These are phyloP conservation scores for Himalopsyche phryganea DNA, from an alignment of 1,140 invertebrate species.

Conservation along the genomic window DNA sequence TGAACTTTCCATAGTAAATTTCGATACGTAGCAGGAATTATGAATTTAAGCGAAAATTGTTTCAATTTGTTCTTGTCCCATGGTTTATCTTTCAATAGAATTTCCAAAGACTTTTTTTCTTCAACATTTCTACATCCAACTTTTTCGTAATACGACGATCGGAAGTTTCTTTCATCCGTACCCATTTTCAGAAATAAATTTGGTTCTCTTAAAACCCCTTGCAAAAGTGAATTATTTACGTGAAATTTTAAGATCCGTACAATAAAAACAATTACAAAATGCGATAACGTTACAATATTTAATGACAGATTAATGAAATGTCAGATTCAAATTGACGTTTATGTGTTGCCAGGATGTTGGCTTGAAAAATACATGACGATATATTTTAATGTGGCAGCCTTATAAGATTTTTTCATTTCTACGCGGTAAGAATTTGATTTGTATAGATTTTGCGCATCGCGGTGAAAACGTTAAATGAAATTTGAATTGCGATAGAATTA, in stretches of 20 bases:
- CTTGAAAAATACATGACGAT: too few species aligned
- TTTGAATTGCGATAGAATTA: too few species aligned
- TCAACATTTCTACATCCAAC: constrained; percentile 86
- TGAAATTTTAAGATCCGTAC: too few species aligned
- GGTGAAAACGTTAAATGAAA: too few species aligned
- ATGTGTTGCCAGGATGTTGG: too few species aligned
- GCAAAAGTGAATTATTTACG: background rate
- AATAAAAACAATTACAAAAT: too few species aligned
- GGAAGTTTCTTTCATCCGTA: constrained; percentile 79
- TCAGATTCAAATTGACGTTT: too few species aligned
- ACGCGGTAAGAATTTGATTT: too few species aligned
- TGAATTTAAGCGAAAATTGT: constrained; percentile 81
- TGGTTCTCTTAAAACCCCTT: background rate
- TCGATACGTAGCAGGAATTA: constrained; percentile 76
- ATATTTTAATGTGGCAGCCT: too few species aligned
- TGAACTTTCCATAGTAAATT: constrained; percentile 83
- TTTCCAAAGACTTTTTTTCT: constrained; percentile 90
- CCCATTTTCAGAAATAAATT: constrained; percentile 38
- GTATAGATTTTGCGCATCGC: too few species aligned
- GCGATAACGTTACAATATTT: background rate
- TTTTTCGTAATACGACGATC: constrained; percentile 86
- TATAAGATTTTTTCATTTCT: too few species aligned
- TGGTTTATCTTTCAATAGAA: constrained; percentile 81
- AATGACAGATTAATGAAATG: too few species aligned
- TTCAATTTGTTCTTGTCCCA: constrained; percentile 77